phyloP scores from a whole-genome alignment of 2,113 vertebrate species.

The Xiphophorus couchianus region DNA sequence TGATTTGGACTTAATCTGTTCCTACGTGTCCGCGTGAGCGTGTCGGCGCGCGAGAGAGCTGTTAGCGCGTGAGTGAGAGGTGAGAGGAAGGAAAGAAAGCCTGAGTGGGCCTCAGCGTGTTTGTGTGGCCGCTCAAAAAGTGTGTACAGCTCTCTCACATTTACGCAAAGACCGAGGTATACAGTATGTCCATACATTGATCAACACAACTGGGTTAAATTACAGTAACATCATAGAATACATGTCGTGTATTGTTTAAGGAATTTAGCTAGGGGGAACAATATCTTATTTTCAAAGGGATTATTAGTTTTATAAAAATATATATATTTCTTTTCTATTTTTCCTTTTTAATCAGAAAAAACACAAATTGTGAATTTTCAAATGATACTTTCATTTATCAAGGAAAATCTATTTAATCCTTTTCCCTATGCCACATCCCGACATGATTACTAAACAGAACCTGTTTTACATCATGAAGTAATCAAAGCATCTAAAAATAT shows the following conservation, averaged over 20 bases:
- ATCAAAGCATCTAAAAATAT: neutral
- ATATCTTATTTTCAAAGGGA: no score
- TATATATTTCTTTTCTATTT: no score
- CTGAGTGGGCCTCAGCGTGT: constrained; percentile 24
- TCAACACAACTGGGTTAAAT: neutral
- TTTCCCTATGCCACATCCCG: neutral
- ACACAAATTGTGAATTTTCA: no score
- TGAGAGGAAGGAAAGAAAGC: neutral
- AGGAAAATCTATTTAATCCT: no score
- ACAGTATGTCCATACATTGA: neutral
- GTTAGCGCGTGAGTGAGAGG: constrained; percentile 24
- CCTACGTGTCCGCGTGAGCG: constrained; percentile 67
- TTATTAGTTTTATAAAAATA: no score
- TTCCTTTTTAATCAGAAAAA: no score
- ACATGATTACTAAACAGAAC: neutral
- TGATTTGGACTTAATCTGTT: constrained; percentile 88
- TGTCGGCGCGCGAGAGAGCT: constrained; percentile 37
- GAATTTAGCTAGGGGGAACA: no score
- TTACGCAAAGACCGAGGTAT: neutral
- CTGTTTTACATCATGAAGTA: neutral
- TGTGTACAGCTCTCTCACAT: neutral
- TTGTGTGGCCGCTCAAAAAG: constrained; percentile 7
- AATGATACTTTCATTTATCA: neutral
- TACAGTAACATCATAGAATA: no score
- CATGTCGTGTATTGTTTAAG: neutral